Base-by-base conservation (phyloP, 2,113 vertebrate genomes). In the Cromileptes altivelis region DNA sequence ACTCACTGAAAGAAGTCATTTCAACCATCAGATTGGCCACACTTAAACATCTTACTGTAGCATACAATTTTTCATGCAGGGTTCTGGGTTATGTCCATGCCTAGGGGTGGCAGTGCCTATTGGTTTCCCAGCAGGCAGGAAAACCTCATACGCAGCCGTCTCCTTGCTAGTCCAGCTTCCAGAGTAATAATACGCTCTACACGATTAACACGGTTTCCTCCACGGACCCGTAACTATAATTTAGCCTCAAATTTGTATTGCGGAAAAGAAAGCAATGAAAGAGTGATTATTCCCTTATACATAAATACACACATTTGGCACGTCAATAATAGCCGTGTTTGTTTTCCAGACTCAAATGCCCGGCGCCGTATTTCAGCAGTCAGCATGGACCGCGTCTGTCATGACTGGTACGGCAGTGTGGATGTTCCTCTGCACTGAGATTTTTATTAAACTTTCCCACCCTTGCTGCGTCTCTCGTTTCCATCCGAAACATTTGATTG, bases 181-280 rank as follows among this genome's bases (percentile, higher is more conserved):
- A 47, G 37, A 84, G 82, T 92, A 94, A 92, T 91, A 90, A 91
- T 81, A 78, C 10, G 78, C 90, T 90, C 84, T 74, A 87, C 81
- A 15, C 71, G 79, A 94, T 94, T 92, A 94, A 87, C 93, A 92
- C 70, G 25, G 56, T 85, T 91, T 83, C 84, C 91, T 91, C 93
- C 52, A 72, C 2, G 73, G 91, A 85, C 83, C 65, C 80, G 62
- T 89, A 85, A 86, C 88, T 91, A 88, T 86, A 89, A 93, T 92
- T 93, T 82, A 90, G 65, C 80, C 80, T 79, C 85, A 92, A 91
- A 88, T 91, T 93, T 91, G 87, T 90, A 90, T 82, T 85, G 84
- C 57, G 49, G 84, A 93, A 91, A 94, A 92, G 86, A 89, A 94
- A 94, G 89, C 85, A 93, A 81, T 89, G 89, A 93, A 94, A 92